Percentiles rank a stretch among this genome's conserved stretches.
phyloP scores from a whole-genome alignment of 2,888 invertebrate genomes.

The Lasioglossum oenotherae region DNA sequence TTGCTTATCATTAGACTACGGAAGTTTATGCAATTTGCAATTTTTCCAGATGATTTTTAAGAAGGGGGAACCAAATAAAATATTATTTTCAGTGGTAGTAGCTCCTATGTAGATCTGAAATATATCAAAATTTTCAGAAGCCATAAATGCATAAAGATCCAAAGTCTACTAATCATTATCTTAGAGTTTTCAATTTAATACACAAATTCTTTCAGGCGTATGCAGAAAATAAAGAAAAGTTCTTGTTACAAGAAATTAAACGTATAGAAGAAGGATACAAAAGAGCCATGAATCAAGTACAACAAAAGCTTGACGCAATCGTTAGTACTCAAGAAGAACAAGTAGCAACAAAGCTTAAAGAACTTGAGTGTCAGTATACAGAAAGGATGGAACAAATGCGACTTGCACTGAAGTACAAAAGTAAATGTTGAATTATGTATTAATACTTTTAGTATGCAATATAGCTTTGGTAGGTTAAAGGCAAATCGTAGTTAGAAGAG shows the following conservation, averaged over 20 bases:
- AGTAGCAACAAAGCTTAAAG: slow-evolving; percentile 76
- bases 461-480: slow-evolving; percentile 78
- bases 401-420: slow-evolving; percentile 82
- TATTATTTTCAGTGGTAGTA: too few relatives aligned
- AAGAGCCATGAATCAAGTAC: slow-evolving; percentile 86
- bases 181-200: slow-evolving; percentile 23
- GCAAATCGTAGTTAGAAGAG: slow-evolving; percentile 81
- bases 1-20: not conserved
- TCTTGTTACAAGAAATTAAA: slow-evolving; percentile 87
- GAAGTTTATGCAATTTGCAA: too few relatives aligned
- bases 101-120: too few relatives aligned
- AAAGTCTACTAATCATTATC: not conserved
- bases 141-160: too few relatives aligned
- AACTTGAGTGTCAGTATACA: slow-evolving; percentile 75
- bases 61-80: too few relatives aligned
- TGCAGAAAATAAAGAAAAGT: slow-evolving; percentile 88
- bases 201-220: slow-evolving; percentile 85
- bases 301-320: slow-evolving; percentile 85
- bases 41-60: too few relatives aligned
- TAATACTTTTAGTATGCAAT: slow-evolving; percentile 79
- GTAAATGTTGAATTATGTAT: slow-evolving; percentile 81
- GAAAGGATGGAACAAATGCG: slow-evolving; percentile 79
- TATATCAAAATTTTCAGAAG: too few relatives aligned
- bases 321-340: slow-evolving; percentile 85
- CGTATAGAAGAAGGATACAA: slow-evolving; percentile 88